Percentiles rank a stretch among this genome's conserved stretches.
Evolutionary conservation across 2,113 vertebrate species (phyloP).

Genomic region (Bubo scandiacus): DNA sequence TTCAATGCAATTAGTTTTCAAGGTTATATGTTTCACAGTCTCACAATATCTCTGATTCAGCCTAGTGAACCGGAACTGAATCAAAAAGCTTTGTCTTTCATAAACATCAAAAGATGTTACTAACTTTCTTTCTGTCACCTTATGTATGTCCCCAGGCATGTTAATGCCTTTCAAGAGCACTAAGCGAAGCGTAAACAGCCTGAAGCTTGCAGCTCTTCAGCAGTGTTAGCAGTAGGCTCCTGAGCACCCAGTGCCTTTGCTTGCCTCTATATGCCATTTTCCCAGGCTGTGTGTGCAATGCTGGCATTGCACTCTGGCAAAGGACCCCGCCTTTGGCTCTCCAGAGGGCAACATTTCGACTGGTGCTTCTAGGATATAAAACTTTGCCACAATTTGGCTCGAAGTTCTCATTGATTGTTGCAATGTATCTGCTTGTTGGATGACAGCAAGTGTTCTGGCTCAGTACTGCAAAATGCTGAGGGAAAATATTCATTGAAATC

Average conservation of each 20-base stretch:
- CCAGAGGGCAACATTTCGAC: fast-evolving
- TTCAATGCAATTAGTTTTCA: not conserved
- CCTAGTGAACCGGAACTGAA: not conserved
- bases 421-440: not conserved
- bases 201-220: not conserved
- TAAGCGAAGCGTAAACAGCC: fast-evolving
- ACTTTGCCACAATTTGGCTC: not conserved
- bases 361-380: not conserved
- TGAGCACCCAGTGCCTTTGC: not conserved
- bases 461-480: not conserved
- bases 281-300: not conserved
- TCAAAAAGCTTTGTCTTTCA: not conserved
- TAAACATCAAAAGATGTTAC: not conserved
- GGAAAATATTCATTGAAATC: not conserved
- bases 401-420: not conserved
- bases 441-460: not conserved
- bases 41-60: not conserved
- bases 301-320: not conserved
- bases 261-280: not conserved
- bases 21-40: not conserved
- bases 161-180: not conserved
- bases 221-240: not conserved
- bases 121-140: not conserved
- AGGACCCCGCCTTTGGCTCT: not conserved
- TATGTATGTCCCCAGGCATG: not conserved